Conservation (phyloP, 1,140 invertebrate species). For the Leguminivora glycinivorella region DNA sequence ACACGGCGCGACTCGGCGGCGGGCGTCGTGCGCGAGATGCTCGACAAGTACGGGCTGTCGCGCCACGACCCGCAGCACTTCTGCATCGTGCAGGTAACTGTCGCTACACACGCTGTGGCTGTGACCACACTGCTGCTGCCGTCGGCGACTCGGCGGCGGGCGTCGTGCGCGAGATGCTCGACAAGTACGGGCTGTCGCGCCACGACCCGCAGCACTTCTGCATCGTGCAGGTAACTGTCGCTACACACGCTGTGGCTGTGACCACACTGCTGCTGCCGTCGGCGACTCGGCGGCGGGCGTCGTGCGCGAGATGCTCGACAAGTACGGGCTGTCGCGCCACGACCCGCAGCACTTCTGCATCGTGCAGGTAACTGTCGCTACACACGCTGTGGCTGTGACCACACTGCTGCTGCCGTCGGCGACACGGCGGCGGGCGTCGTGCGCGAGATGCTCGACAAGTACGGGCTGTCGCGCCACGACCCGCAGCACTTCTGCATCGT, state of each 20-base stretch:
- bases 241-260: too few species aligned
- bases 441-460: conserved; percentile 98
- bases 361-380: too few species aligned
- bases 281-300: conserved; percentile 95
- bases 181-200: conserved; percentile 97
- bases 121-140: too few species aligned
- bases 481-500: conserved; percentile 95
- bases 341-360: conserved; percentile 94
- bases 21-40: conserved; percentile 96
- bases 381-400: too few species aligned
- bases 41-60: conserved; percentile 97
- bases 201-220: conserved; percentile 93
- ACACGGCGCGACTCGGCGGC: conserved; percentile 95
- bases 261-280: too few species aligned
- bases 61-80: conserved; percentile 93
- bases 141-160: conserved; percentile 94
- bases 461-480: conserved; percentile 94
- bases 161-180: conserved; percentile 97
- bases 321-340: conserved; percentile 95
- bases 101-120: too few species aligned
- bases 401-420: too few species aligned
- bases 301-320: conserved; percentile 97
- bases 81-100: too few species aligned
- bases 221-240: too few species aligned
- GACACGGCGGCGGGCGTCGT: conserved; percentile 96